Evolutionary conservation across 2,888 invertebrate species (phyloP).

Genomic region (Drosophila macrospina): DNA sequence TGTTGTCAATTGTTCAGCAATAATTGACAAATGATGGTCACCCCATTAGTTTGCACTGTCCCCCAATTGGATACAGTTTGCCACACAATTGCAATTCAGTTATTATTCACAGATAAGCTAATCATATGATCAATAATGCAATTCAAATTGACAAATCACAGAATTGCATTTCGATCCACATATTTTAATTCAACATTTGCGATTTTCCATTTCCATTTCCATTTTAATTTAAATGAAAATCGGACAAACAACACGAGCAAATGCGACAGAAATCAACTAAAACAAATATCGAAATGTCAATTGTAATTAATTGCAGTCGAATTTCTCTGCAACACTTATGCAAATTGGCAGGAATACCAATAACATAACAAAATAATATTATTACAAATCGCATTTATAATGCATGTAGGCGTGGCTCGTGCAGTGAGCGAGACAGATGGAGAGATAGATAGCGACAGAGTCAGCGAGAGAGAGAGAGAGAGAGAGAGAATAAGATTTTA

Average conservation of each 20-base stretch:
- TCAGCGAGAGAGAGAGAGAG: too few relatives aligned
- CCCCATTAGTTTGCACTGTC: neutral
- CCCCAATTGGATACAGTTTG: neutral
- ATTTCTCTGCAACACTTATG: neutral
- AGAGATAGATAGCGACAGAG: too few relatives aligned
- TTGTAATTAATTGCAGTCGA: slow-evolving; percentile 8
- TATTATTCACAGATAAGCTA: neutral
- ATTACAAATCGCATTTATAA: slow-evolving; percentile 9
- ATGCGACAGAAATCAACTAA: neutral
- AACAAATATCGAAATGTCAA: slow-evolving; percentile 13
- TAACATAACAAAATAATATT: neutral
- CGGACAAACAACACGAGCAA: neutral
- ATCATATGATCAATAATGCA: slow-evolving; percentile 32
- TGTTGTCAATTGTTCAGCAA: neutral
- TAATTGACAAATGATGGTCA: neutral
- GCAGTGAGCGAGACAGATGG: neutral
- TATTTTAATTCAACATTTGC: neutral
- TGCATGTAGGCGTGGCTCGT: neutral
- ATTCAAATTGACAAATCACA: slow-evolving; percentile 5
- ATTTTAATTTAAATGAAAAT: neutral
- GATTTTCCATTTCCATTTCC: neutral
- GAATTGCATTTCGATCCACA: neutral
- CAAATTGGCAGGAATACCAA: slow-evolving; percentile 6
- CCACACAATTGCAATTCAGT: neutral
- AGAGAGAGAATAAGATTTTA: neutral